Evolutionary conservation across 2,113 vertebrate genomes (phyloP), one percentile per base, ranked within the genome.

Genomic region (Rhynchomys soricoides): DNA sequence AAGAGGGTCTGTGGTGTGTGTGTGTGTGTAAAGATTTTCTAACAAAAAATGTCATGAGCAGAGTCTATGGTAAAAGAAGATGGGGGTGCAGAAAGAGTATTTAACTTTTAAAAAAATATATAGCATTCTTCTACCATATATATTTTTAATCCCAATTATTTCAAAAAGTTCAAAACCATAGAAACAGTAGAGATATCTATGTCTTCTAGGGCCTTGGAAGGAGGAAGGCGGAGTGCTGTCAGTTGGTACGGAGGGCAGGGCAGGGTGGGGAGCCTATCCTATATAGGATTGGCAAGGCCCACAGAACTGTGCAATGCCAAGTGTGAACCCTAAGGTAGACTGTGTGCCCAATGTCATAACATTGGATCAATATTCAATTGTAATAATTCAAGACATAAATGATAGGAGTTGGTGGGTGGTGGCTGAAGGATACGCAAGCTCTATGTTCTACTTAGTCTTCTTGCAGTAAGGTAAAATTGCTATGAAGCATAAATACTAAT

Each of bases 21-120:
- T 26, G 31, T 77, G 74, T 78, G 45, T 78, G 15, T 26, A 29
- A 92, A 87, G 86, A 34, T 40, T 96, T 96, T 85, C 87, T 87
- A 37, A 90, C 16, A 64, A 55, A 94, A 79, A 55, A 40, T 34
- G 45, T 21, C 59, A 73, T 16, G 48, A 66, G 40, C 70, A 89
- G 68, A 95, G 52, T 48, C 45, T 48, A 37, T 37, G 40, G 64
- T 40, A 45, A 74, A 88, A 86, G 57, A 55, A 90, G 31, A 71
- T 83, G 48, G 34, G 50, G 48, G 52, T 43, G 0, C 52, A 92
- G 43, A 24, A 21, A 82, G 22, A 17, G 7, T 0, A 31, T 71
- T 43, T 55, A 79, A 4, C 19, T 86, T 94, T 90, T 19, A 16
- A 77, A 89, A 91, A 86, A 73, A 40, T 34, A 34, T 64, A 43